A percentile compares a stretch with the other conserved stretches of the same genome.
Evolutionary conservation across 2,888 invertebrate species (phyloP).

Genomic region (Mythimna vitellina): DNA sequence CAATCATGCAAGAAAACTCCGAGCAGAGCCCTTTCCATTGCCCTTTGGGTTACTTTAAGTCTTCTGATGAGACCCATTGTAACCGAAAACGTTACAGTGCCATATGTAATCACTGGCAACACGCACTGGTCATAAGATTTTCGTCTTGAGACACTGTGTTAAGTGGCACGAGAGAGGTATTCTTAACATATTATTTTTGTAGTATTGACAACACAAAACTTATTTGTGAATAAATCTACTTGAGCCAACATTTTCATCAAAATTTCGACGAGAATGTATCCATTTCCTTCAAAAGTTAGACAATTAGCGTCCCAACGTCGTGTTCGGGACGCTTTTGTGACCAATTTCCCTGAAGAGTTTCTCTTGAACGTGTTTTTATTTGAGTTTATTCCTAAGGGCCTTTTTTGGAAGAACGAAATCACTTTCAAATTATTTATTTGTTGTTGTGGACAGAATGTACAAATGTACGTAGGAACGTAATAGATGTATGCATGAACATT

Average conservation of each 20-base stretch:
- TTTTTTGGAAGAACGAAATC: constrained; percentile 7
- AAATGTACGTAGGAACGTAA: too few species aligned
- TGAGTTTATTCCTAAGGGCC: constrained; percentile 22
- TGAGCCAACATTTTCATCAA: constrained; percentile 16
- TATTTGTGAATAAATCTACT: constrained; percentile 1
- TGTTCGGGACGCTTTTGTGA: constrained; percentile 7
- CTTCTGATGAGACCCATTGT: too few species aligned
- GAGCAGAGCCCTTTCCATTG: too few species aligned
- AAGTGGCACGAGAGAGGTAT: too few species aligned
- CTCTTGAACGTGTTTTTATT: constrained; percentile 40
- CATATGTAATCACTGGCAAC: too few species aligned
- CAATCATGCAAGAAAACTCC: too few species aligned
- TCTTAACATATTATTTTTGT: background rate
- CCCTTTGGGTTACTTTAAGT: too few species aligned
- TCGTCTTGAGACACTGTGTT: too few species aligned
- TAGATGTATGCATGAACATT: background rate
- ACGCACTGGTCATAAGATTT: too few species aligned
- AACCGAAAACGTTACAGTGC: too few species aligned
- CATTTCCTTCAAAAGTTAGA: constrained; percentile 45
- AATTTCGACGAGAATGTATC: constrained; percentile 18
- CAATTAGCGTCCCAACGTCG: constrained; percentile 29
- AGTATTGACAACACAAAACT: background rate
- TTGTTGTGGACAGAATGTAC: background rate
- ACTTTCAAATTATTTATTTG: background rate
- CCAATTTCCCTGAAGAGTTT: constrained; percentile 6